These are phyloP conservation scores for Crossocerus cetratus DNA, from an alignment of 2,888 invertebrate species.

Conservation along the genomic window DNA sequence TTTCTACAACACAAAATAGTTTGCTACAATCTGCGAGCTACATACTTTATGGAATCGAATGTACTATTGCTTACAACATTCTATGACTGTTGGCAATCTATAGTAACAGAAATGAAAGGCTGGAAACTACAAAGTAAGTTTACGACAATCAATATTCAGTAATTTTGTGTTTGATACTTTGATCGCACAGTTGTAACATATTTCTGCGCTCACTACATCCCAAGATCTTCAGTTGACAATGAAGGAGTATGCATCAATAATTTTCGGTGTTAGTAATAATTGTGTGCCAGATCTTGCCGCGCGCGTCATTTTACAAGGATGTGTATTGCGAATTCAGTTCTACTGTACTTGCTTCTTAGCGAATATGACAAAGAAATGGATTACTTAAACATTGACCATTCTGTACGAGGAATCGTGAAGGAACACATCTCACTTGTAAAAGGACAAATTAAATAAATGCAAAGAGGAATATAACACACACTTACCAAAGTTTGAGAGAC, in stretches of 20 bases:
- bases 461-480: constrained; percentile 56
- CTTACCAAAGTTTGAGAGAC: constrained; percentile 68
- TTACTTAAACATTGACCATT: background rate
- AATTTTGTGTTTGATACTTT: background rate
- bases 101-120: no score
- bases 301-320: constrained; percentile 60
- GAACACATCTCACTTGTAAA: constrained; percentile 59
- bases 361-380: no score
- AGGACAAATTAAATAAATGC: constrained; percentile 45
- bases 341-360: constrained; percentile 3
- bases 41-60: no score
- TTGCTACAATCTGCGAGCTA: background rate
- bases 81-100: background rate
- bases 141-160: background rate
- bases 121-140: background rate
- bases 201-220: no score
- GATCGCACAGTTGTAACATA: no score
- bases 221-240: background rate
- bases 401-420: background rate
- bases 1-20: constrained; percentile 11
- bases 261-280: constrained; percentile 35
- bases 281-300: constrained; percentile 28
- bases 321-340: constrained; percentile 14
- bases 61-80: background rate
- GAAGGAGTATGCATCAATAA: constrained; percentile 45